Conservation (phyloP, 2,797 vertebrate genomes). For the Helostoma temminkii region DNA sequence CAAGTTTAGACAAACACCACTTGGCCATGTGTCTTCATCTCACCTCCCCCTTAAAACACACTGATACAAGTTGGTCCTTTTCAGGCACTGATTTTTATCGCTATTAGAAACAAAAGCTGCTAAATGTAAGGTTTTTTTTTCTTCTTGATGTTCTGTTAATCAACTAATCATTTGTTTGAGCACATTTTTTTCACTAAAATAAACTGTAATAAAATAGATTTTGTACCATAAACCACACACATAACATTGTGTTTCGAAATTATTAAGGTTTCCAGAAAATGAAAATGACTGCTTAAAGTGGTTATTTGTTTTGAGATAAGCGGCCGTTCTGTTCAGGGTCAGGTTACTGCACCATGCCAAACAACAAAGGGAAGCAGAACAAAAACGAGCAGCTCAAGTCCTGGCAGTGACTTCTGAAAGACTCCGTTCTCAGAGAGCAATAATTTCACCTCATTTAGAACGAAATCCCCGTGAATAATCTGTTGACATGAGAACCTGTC, state of each 20-base stretch:
- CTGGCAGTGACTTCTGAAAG: constrained; percentile 65
- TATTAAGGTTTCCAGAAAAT: constrained; percentile 11
- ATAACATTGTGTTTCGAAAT: background rate
- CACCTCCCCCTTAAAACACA: background rate
- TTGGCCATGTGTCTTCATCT: constrained; percentile 12
- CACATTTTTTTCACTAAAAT: too few relatives aligned
- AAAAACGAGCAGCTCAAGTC: constrained; percentile 55
- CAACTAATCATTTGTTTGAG: too few relatives aligned
- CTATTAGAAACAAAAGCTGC: background rate
- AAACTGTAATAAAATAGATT: too few relatives aligned
- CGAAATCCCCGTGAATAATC: constrained; percentile 80
- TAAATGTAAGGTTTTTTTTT: too few relatives aligned
- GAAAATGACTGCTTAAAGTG: constrained; percentile 47
- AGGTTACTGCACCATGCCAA: constrained; percentile 54
- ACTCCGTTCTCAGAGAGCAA: constrained; percentile 60
- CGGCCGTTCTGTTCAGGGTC: constrained; percentile 46
- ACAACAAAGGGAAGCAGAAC: constrained; percentile 60
- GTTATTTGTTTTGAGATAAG: constrained; percentile 41
- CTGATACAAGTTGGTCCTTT: background rate
- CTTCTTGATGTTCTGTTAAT: too few relatives aligned
- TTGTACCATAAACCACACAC: too few relatives aligned
- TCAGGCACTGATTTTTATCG: background rate
- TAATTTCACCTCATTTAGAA: constrained; percentile 71
- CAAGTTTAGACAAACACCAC: constrained; percentile 37
- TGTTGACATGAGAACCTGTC: constrained; percentile 63